Percentiles rank a stretch among this genome's conserved stretches.
phyloP scores from a whole-genome alignment of 2,797 vertebrate genomes.

The Aplochiton taeniatus region DNA sequence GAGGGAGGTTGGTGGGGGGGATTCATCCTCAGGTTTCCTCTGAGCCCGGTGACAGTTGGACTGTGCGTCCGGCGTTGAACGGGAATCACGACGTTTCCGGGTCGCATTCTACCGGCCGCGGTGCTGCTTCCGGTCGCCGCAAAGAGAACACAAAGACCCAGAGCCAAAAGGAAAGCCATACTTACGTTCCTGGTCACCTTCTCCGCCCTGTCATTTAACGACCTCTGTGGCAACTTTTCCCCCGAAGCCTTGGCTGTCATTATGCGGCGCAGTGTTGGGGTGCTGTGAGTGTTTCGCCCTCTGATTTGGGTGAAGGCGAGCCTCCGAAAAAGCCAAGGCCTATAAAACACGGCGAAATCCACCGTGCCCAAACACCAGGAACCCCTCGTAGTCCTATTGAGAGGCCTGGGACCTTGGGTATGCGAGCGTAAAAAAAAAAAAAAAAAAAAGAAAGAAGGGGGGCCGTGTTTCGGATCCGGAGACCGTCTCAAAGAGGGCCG shows the following conservation, averaged over 20 bases:
- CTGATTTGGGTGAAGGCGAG: constrained; percentile 66
- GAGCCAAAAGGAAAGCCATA: constrained; percentile 62
- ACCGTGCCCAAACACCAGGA: constrained; percentile 55
- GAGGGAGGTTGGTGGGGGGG: too few relatives aligned
- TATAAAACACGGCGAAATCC: constrained; percentile 60
- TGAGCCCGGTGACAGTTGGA: too few relatives aligned
- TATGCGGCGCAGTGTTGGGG: constrained; percentile 70
- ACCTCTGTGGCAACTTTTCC: constrained; percentile 59
- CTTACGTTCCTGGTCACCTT: constrained; percentile 63
- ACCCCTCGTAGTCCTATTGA: constrained; percentile 28
- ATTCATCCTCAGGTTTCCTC: too few relatives aligned
- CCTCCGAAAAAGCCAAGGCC: constrained; percentile 53
- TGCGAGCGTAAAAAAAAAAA: neutral
- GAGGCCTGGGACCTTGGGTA: neutral
- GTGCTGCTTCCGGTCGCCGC: neutral
- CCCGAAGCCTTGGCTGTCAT: constrained; percentile 71
- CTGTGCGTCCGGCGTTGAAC: too few relatives aligned
- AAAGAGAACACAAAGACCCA: constrained; percentile 52
- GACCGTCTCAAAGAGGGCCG: constrained; percentile 55
- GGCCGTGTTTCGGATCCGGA: constrained; percentile 57
- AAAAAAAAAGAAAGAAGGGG: too few relatives aligned
- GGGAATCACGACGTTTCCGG: constrained; percentile 45
- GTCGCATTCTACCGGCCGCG: constrained; percentile 49
- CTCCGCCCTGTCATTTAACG: constrained; percentile 54
- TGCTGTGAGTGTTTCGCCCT: constrained; percentile 62